A percentile compares a stretch with the other conserved stretches of the same genome.
phyloP scores from a whole-genome alignment of 2,113 vertebrate genomes.

The Hemichromis elongatus region DNA sequence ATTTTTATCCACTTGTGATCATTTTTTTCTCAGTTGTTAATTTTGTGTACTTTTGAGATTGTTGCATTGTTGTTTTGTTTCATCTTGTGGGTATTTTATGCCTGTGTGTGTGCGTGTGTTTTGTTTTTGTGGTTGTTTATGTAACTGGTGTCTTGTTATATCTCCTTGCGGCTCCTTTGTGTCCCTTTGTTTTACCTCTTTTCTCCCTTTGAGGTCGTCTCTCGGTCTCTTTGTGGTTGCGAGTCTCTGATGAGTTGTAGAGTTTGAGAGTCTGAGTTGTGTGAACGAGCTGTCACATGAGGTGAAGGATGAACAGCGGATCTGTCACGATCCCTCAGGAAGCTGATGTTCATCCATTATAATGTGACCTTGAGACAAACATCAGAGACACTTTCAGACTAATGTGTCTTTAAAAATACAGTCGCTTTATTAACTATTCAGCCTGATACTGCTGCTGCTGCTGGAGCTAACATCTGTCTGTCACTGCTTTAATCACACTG shows the following conservation, averaged over 20 bases:
- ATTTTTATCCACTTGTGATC: not conserved
- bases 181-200: not conserved
- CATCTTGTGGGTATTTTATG: not conserved
- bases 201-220: not conserved
- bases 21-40: not conserved
- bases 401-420: not conserved
- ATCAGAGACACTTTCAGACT: not conserved
- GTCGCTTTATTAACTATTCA: not conserved
- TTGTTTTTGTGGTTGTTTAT: not conserved
- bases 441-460: not conserved
- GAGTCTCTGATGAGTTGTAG: not conserved
- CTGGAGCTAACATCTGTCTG: not conserved
- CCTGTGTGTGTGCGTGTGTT: not conserved
- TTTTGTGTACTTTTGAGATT: not conserved
- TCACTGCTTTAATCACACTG: not conserved
- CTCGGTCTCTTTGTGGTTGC: not conserved
- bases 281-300: not conserved
- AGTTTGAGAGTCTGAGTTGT: not conserved
- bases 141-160: not conserved
- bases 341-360: not conserved
- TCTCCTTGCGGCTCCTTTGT: not conserved
- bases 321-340: not conserved
- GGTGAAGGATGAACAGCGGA: not conserved
- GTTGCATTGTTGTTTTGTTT: not conserved
- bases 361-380: not conserved